Evolutionary conservation across 1,140 invertebrate species (phyloP).

Genomic region (Pteromalus puparum): DNA sequence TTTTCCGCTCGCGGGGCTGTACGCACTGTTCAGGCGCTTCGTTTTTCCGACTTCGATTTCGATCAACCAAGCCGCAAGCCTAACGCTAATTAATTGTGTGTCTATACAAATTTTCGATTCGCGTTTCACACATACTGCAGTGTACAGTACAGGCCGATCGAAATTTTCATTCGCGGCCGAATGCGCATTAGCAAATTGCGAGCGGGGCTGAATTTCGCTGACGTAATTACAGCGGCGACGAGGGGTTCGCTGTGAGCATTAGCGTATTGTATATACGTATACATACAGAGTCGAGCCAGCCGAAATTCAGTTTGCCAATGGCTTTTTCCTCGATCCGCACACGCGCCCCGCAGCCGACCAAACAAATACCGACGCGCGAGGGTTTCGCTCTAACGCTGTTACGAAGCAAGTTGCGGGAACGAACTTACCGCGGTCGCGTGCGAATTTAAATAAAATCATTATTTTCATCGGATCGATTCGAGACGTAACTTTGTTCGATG

Average conservation of each 20-base stretch:
- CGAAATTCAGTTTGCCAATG: slow-evolving; percentile 4
- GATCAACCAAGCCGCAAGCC: too few species aligned
- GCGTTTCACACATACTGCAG: too few species aligned
- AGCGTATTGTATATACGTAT: too few species aligned
- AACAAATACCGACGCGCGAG: too few species aligned
- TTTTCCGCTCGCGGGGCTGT: too few species aligned
- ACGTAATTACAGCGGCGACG: slow-evolving; percentile 5
- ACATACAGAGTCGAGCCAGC: neutral
- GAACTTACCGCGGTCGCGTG: neutral
- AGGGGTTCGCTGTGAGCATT: neutral
- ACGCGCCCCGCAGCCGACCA: too few species aligned
- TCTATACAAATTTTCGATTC: too few species aligned
- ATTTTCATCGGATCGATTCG: neutral
- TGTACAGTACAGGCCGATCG: neutral
- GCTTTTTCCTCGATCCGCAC: neutral
- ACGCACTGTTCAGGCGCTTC: neutral
- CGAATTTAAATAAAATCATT: neutral
- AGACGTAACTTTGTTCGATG: too few species aligned
- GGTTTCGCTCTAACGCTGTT: too few species aligned
- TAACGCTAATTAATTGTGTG: too few species aligned
- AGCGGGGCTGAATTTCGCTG: slow-evolving; percentile 9
- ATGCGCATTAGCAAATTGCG: slow-evolving; percentile 34
- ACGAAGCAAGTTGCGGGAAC: neutral
- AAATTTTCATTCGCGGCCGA: neutral
- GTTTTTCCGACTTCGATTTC: neutral